These are phyloP conservation scores for Phymastichus coffea DNA, from an alignment of 1,140 invertebrate species.

Conservation along the genomic window DNA sequence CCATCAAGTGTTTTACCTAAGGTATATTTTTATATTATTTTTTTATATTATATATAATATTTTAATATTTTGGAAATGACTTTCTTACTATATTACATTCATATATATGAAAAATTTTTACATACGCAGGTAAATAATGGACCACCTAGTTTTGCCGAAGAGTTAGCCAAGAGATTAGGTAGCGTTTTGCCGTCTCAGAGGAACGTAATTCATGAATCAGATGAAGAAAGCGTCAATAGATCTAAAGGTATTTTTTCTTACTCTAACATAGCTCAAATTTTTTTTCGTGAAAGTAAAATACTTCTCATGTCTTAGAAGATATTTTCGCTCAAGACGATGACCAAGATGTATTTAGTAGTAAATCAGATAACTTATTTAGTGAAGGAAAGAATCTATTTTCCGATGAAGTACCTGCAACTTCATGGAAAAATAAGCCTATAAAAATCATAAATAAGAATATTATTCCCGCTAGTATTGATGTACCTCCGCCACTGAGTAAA, in stretches of 20 bases:
- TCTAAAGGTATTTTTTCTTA: constrained; percentile 38
- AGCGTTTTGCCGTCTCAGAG: constrained; percentile 49
- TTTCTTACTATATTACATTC: too few relatives aligned
- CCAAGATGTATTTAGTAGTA: constrained; percentile 33
- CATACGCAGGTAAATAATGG: constrained; percentile 36
- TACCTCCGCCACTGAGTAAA: constrained; percentile 49
- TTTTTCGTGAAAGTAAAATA: background rate
- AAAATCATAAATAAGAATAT: constrained; percentile 44
- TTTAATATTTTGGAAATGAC: background rate
- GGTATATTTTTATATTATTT: constrained; percentile 21
- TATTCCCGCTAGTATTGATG: constrained; percentile 48
- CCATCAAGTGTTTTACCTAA: constrained; percentile 35
- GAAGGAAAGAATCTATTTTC: constrained; percentile 38
- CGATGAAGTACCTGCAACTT: constrained; percentile 36
- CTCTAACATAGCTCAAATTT: background rate
- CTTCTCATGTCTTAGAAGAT: constrained; percentile 40
- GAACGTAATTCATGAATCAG: constrained; percentile 34
- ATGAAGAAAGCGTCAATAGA: constrained; percentile 43
- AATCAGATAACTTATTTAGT: constrained; percentile 41
- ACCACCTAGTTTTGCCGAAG: constrained; percentile 60
- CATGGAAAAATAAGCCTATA: constrained; percentile 42
- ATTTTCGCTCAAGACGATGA: constrained; percentile 38
- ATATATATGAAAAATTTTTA: constrained; percentile 7
- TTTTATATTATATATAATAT: background rate
- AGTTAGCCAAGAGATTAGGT: constrained; percentile 62